phyloP scores from a whole-genome alignment of 1,140 invertebrate genomes.

The Trachymyrmex septentrionalis region DNA sequence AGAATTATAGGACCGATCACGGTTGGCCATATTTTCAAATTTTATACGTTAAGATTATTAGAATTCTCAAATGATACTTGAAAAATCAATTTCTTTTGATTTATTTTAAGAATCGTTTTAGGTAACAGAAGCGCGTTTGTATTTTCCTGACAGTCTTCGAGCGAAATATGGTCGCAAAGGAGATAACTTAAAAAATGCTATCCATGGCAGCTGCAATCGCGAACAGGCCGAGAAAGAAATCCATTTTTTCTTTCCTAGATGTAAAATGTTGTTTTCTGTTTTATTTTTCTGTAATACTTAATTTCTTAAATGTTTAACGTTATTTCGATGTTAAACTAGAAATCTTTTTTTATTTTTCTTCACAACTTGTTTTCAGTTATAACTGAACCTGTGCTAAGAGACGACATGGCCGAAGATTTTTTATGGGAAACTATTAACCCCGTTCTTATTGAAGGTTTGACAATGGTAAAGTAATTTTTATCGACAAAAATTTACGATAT shows the following conservation, averaged over 20 bases:
- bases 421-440: constrained; percentile 89
- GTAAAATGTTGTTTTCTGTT: constrained; percentile 85
- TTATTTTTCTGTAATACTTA: neutral
- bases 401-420: constrained; percentile 89
- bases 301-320: neutral
- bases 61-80: neutral
- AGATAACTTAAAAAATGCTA: constrained; percentile 90
- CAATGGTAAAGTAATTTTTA: constrained; percentile 86
- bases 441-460: constrained; percentile 89
- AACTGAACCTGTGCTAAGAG: constrained; percentile 87
- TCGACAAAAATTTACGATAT: neutral
- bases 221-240: constrained; percentile 93
- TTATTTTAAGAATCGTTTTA: constrained; percentile 63
- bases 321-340: constrained; percentile 10
- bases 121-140: constrained; percentile 89
- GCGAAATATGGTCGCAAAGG: constrained; percentile 89
- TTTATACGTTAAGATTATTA: neutral
- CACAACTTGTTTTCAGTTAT: constrained; percentile 85
- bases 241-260: constrained; percentile 94
- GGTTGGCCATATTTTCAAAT: constrained; percentile 75
- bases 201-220: constrained; percentile 93
- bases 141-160: constrained; percentile 91
- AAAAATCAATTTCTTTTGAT: neutral
- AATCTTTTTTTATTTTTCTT: constrained; percentile 38
- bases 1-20: constrained; percentile 90